phyloP scores from a whole-genome alignment of 2,888 invertebrate genomes.

The Microdon myrmicae region DNA sequence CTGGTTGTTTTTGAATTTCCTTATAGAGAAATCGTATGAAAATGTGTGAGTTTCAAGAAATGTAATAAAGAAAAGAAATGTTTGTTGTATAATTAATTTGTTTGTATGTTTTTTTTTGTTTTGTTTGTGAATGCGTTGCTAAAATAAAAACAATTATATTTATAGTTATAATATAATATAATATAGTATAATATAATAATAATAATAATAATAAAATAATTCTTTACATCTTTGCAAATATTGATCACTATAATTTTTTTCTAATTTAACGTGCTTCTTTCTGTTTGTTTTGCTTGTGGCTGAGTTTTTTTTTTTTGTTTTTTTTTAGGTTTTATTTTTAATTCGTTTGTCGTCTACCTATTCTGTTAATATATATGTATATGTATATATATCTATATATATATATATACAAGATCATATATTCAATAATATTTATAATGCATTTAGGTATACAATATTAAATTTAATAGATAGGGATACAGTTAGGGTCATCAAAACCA shows the following conservation, averaged over 20 bases:
- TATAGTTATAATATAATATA: too few relatives aligned
- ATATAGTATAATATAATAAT: too few relatives aligned
- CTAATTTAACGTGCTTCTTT: slow-evolving; percentile 12
- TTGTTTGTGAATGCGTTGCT: too few relatives aligned
- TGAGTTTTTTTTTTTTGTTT: slow-evolving; percentile 8
- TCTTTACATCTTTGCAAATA: slow-evolving; percentile 5
- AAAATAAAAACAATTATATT: background rate
- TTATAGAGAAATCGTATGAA: too few relatives aligned
- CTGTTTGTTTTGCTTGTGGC: slow-evolving; percentile 11
- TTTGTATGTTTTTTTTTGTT: too few relatives aligned
- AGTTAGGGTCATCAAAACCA: slow-evolving; percentile 51
- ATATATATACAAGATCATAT: slow-evolving; percentile 23
- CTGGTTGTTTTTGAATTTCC: too few relatives aligned
- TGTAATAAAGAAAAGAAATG: background rate
- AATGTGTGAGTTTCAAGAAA: too few relatives aligned
- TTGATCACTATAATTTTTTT: slow-evolving; percentile 9
- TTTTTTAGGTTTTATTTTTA: slow-evolving; percentile 32
- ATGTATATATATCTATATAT: slow-evolving; percentile 17
- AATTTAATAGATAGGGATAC: slow-evolving; percentile 56
- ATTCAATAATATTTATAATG: slow-evolving; percentile 22
- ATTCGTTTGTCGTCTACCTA: slow-evolving; percentile 35
- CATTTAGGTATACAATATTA: slow-evolving; percentile 44
- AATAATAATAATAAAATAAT: slow-evolving; percentile 9
- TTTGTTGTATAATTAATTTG: too few relatives aligned
- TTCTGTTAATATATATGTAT: slow-evolving; percentile 19